These are phyloP conservation scores for Ageneiosus marmoratus DNA, from an alignment of 2,113 vertebrate genomes.

Conservation along the genomic window DNA sequence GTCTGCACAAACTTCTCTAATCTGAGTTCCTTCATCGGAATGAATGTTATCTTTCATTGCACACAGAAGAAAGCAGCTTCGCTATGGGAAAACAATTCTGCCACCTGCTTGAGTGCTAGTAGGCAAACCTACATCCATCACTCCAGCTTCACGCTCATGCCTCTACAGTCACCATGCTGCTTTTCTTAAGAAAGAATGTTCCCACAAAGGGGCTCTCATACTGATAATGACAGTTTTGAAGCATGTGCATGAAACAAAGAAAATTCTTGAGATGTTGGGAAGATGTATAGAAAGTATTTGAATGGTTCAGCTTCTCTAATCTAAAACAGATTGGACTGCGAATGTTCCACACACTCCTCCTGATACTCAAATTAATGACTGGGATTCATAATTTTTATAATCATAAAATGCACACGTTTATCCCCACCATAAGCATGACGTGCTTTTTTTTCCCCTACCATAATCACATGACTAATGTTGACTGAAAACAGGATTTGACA, in stretches of 20 bases:
- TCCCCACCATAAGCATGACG: neutral
- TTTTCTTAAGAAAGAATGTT: constrained; percentile 29
- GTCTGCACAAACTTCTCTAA: constrained; percentile 52
- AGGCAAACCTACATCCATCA: constrained; percentile 34
- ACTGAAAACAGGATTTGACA: neutral
- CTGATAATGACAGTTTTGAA: neutral
- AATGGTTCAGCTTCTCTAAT: neutral
- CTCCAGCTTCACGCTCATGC: constrained; percentile 3
- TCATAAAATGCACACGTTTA: no score
- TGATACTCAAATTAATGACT: neutral
- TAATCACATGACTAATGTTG: neutral
- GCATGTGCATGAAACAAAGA: neutral
- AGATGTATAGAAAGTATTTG: neutral
- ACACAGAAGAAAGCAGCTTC: constrained; percentile 33
- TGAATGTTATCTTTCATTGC: constrained; percentile 51
- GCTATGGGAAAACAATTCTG: constrained; percentile 34
- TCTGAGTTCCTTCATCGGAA: constrained; percentile 31
- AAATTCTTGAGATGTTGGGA: neutral
- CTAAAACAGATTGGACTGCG: neutral
- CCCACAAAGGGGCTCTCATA: neutral
- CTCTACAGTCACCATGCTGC: constrained; percentile 20
- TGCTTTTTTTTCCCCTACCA: neutral
- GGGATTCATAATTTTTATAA: neutral
- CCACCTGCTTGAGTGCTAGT: constrained; percentile 48
- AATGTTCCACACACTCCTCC: neutral